These are phyloP conservation scores for Cassiopea andromeda DNA, from an alignment of 30 jellyfish, hydroid and myxozoan species.

Conservation along the genomic window DNA sequence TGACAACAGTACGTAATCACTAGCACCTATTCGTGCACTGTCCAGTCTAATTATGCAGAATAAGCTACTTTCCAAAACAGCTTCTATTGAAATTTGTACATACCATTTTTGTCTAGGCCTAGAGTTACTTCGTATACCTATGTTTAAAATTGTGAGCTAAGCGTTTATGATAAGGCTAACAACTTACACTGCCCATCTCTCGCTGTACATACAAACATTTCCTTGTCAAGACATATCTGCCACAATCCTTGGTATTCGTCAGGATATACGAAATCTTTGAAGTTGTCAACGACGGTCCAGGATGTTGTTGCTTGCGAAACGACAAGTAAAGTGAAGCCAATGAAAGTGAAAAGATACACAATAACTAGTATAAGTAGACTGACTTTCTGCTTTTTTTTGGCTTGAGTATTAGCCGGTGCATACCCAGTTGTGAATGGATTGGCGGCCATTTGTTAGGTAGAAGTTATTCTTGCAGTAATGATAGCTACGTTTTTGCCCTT, in stretches of 20 bases:
- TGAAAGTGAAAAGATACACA: slow-evolving; percentile 65
- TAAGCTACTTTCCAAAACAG: too few species aligned
- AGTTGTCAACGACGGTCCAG: slow-evolving; percentile 75
- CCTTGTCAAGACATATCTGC: slow-evolving; percentile 69
- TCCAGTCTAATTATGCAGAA: too few species aligned
- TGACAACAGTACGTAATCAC: too few species aligned
- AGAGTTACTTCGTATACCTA: too few species aligned
- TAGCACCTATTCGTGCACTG: too few species aligned
- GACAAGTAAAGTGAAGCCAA: slow-evolving; percentile 71
- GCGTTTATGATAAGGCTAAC: too few species aligned
- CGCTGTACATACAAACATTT: slow-evolving; percentile 45
- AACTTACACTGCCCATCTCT: slow-evolving; percentile 64
- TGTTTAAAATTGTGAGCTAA: too few species aligned
- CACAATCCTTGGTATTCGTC: slow-evolving; percentile 83
- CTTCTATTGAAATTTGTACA: too few species aligned
- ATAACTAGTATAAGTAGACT: slow-evolving; percentile 35
- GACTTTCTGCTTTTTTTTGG: neutral
- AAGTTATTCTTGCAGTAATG: neutral
- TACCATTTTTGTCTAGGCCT: too few species aligned
- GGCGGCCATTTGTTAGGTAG: slow-evolving; percentile 3
- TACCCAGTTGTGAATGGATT: slow-evolving; percentile 13
- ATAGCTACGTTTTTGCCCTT: too few species aligned
- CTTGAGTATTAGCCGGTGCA: slow-evolving; percentile 30
- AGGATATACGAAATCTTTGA: slow-evolving; percentile 58
- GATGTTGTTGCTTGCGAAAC: slow-evolving; percentile 79